phyloP scores from a whole-genome alignment of 2,113 vertebrate species.

The Galemys pyrenaicus region DNA sequence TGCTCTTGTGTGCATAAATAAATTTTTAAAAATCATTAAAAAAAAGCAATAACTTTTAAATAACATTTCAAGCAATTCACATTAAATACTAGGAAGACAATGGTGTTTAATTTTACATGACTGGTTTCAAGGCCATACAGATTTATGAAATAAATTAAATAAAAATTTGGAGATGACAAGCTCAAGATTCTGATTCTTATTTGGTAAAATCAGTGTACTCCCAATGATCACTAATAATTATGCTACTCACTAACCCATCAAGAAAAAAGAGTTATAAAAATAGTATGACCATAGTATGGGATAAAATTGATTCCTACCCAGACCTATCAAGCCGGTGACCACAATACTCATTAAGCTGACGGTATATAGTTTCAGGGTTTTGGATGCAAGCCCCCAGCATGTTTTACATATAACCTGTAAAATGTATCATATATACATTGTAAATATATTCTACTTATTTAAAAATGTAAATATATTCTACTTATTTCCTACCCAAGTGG shows the following conservation, averaged over 20 bases:
- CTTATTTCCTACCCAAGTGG: slow-evolving; percentile 17
- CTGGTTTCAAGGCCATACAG: neutral
- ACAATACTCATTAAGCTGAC: neutral
- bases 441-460: neutral
- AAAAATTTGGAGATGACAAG: neutral
- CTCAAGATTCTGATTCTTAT: neutral
- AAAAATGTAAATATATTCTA: neutral
- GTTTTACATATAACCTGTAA: neutral
- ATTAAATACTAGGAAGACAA: neutral
- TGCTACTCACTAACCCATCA: neutral
- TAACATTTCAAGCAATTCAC: neutral
- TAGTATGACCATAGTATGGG: neutral
- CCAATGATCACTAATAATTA: neutral
- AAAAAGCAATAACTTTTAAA: too few relatives aligned
- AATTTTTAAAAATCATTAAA: too few relatives aligned
- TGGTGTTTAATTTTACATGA: neutral
- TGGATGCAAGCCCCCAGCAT: neutral
- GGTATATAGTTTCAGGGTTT: slow-evolving; percentile 20
- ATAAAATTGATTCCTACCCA: neutral
- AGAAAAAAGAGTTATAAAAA: neutral
- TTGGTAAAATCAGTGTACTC: neutral
- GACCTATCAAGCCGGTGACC: neutral
- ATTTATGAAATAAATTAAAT: slow-evolving; percentile 24
- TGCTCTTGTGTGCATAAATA: too few relatives aligned
- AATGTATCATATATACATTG: too few relatives aligned